phyloP scores from a whole-genome alignment of 2,797 vertebrate genomes.

The Betta splendens region DNA sequence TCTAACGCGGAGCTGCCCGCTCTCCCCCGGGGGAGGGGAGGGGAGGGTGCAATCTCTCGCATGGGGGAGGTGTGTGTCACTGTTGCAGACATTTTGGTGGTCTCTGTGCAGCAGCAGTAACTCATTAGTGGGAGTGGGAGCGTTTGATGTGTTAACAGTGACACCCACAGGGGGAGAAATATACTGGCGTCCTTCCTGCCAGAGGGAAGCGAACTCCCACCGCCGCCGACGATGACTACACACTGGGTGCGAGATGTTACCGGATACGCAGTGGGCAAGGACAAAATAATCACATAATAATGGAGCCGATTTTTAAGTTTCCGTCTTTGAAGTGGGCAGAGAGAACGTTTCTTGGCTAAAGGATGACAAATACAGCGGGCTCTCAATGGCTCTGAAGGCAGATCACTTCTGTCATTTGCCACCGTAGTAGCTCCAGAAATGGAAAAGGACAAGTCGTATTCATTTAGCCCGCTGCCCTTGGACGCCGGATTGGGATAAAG shows the following conservation, averaged over 20 bases:
- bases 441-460: no score
- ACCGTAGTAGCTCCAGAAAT: constrained; percentile 14
- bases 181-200: constrained; percentile 27
- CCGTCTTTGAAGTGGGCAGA: constrained; percentile 63
- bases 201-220: constrained; percentile 49
- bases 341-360: constrained; percentile 55
- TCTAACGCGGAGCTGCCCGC: constrained; percentile 11
- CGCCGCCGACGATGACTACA: constrained; percentile 58
- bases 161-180: constrained; percentile 79
- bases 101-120: constrained; percentile 58
- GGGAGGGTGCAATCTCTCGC: constrained; percentile 20
- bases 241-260: constrained; percentile 52
- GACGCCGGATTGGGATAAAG: no score
- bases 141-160: constrained; percentile 78
- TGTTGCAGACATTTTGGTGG: constrained; percentile 60
- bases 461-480: no score
- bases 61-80: constrained; percentile 31
- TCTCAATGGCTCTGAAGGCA: constrained; percentile 41
- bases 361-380: constrained; percentile 40
- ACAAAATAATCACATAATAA: constrained; percentile 70
- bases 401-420: constrained; percentile 33
- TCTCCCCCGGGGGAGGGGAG: constrained; percentile 23
- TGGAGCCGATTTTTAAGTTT: constrained; percentile 48
- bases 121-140: constrained; percentile 65
- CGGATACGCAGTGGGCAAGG: constrained; percentile 62